Percentiles rank a stretch among this genome's conserved stretches.
phyloP scores from a whole-genome alignment of 2,113 vertebrate genomes.

The Pantherophis guttatus region DNA sequence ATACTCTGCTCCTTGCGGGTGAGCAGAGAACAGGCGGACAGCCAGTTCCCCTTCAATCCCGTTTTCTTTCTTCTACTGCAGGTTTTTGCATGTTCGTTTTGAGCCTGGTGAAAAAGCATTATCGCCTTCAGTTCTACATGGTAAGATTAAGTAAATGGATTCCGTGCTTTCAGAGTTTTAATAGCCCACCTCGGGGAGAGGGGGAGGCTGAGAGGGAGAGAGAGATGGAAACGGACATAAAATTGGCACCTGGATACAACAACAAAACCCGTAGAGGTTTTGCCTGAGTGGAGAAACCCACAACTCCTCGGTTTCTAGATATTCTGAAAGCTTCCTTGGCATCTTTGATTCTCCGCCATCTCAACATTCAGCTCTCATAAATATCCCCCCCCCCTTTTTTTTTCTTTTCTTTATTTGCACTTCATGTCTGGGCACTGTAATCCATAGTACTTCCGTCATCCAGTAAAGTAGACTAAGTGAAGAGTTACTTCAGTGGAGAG shows the following conservation, averaged over 20 bases:
- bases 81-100: constrained; percentile 99
- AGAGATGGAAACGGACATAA: not conserved
- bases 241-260: not conserved
- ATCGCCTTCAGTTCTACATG: constrained; percentile 99
- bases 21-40: not conserved
- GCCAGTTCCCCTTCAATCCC: accelerated
- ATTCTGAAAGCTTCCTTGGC: not conserved
- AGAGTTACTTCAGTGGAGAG: not conserved
- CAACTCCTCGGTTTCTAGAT: not conserved
- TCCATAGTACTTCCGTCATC: not conserved
- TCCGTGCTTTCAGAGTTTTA: not conserved
- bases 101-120: constrained; percentile 98
- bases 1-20: not conserved
- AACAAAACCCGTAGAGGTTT: not conserved
- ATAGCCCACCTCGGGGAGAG: not conserved
- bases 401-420: not conserved
- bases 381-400: not conserved
- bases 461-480: not conserved
- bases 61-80: constrained; percentile 43
- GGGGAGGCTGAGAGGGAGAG: not conserved
- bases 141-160: constrained; percentile 67
- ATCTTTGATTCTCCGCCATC: accelerated
- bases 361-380: not conserved
- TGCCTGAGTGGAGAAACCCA: not conserved
- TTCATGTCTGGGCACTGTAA: not conserved